A percentile compares a stretch with the other conserved stretches of the same genome.
Conservation (phyloP, 2,888 invertebrate genomes). For the Cephus pulcher region DNA sequence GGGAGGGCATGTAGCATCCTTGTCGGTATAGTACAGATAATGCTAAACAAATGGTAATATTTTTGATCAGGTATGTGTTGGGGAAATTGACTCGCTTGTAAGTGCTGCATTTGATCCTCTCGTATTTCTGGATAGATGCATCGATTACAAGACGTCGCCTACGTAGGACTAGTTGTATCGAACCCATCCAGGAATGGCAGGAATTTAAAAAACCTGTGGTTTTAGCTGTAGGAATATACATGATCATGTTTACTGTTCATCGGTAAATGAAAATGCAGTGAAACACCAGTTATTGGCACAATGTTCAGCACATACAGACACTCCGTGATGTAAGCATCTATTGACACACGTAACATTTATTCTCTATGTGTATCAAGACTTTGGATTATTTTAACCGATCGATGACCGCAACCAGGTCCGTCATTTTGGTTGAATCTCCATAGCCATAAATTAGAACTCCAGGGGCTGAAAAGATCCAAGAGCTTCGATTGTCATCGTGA, state of each 20-base stretch:
- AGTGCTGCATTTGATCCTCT: conserved; percentile 33
- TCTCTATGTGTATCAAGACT: conserved; percentile 1
- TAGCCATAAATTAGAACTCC: neutral
- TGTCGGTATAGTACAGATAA: conserved; percentile 35
- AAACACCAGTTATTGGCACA: neutral
- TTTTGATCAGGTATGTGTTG: conserved; percentile 29
- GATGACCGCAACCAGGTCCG: neutral
- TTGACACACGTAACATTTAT: neutral
- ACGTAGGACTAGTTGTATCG: conserved; percentile 9
- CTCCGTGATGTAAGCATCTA: neutral
- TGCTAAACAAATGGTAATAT: conserved; percentile 31
- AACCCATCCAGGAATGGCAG: conserved; percentile 26
- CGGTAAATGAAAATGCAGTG: neutral
- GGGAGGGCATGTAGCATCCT: conserved; percentile 2
- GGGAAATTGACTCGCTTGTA: conserved; percentile 27
- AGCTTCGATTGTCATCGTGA: neutral
- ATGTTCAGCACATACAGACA: conserved; percentile 1
- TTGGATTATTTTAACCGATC: neutral
- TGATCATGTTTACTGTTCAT: conserved; percentile 12
- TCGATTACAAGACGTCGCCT: conserved; percentile 15
- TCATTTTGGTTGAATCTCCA: neutral
- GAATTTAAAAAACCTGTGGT: conserved; percentile 18
- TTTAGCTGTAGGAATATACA: conserved; percentile 22
- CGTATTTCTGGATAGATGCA: conserved; percentile 29
- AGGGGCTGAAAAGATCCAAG: neutral